Conservation (phyloP, 2,888 invertebrate genomes). For the Anthoptus insignis region DNA sequence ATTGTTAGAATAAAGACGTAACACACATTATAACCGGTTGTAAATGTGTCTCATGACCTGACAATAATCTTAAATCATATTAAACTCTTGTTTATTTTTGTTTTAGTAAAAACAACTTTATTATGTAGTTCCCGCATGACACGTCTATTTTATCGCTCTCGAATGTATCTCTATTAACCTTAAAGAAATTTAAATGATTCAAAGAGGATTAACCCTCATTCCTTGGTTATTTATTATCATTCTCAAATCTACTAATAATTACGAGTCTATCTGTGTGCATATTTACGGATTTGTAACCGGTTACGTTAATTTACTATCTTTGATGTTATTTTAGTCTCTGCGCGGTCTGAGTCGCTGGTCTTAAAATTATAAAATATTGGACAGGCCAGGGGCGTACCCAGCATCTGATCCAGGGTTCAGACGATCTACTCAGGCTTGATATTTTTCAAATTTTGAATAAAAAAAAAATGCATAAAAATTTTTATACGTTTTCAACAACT, state of each 20-base stretch:
- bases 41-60: slow-evolving; percentile 14
- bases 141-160: background rate
- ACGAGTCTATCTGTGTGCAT: background rate
- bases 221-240: background rate
- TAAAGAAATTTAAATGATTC: background rate
- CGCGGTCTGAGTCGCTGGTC: too few relatives aligned
- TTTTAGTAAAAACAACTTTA: slow-evolving; percentile 16
- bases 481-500: too few relatives aligned
- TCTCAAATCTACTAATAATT: background rate
- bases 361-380: too few relatives aligned
- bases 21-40: background rate
- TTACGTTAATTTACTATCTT: background rate
- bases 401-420: too few relatives aligned
- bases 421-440: too few relatives aligned
- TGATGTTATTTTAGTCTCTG: too few relatives aligned
- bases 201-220: background rate
- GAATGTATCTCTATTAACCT: background rate
- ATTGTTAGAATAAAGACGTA: slow-evolving; percentile 1
- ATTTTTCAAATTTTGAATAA: too few relatives aligned
- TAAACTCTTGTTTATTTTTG: slow-evolving; percentile 28
- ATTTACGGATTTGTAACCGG: background rate
- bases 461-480: too few relatives aligned
- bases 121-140: background rate
- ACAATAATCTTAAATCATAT: slow-evolving; percentile 22
- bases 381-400: too few relatives aligned